Base-by-base conservation (phyloP, 2,797 vertebrate species). In the Liasis olivaceus region DNA sequence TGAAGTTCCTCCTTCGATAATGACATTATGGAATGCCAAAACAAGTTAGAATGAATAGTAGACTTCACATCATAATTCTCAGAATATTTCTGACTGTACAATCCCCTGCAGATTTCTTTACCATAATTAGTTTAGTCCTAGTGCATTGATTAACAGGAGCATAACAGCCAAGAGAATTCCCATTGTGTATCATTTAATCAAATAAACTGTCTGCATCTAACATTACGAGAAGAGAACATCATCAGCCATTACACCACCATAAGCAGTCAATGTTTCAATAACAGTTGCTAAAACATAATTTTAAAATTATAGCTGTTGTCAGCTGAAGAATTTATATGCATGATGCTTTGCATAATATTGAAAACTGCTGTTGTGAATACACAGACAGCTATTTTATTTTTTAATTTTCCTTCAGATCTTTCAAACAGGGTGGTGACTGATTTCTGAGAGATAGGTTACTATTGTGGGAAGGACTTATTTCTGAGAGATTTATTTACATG, bases 371-470 rank as follows among this genome's bases (percentile, higher is more conserved):
- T 90, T 93, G 94, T 93, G 96, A 97, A 96, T 96, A 95, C 95
- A 93, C 94, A 96, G 95, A 91, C 85, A 96, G 90, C 92, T 85
- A 92, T 92, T 95, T 87, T 97, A 96, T 96, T 97, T 97, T 95
- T 93, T 93, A 95, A 93, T 96, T 63, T 95, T 95, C 90, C 93
- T 92, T 96, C 93, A 95, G 96, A 88, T 91, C 81, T 94, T 96
- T 97, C 95, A 90, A 90, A 90, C 95, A 96, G 92, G 93, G 95
- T 95, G 95, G 90, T 95, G 91, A 42, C n/a, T 24, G 47, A 47
- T 81, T 24, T 47, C 42, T 24, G 22, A 81, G 9, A 20, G 42
- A 24, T 12, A 9, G 77, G 9, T 47, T 47, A 81, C 42, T 47
- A 81, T 9, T 51, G 36, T 72, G 95, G 91, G 85, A 95, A 96